phyloP scores from a whole-genome alignment of 2,888 invertebrate species.

The Liopterus haemorrhoidalis region DNA sequence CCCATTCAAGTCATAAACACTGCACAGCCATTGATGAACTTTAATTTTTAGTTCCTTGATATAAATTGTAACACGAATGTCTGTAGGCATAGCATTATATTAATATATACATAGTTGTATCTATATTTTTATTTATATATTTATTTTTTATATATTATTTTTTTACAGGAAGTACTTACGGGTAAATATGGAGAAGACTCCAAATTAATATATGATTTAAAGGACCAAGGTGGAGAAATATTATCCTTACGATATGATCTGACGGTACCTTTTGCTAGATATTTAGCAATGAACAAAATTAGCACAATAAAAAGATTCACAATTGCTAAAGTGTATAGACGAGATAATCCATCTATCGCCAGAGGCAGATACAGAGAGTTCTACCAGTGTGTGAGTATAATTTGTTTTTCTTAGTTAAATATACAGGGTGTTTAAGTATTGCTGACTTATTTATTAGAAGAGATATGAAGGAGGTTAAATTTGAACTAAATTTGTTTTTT shows the following conservation, averaged over 20 bases:
- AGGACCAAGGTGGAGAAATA: conserved; percentile 98
- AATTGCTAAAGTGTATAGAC: conserved; percentile 95
- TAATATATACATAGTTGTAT: conserved; percentile 7
- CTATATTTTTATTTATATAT: neutral
- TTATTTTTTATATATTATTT: conserved; percentile 8
- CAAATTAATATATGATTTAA: conserved; percentile 95
- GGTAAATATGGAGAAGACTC: conserved; percentile 99
- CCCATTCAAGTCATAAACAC: too few species aligned
- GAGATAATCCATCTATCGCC: conserved; percentile 97
- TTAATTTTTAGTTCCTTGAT: too few species aligned
- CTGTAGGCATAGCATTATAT: conserved; percentile 10
- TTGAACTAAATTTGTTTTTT: too few species aligned
- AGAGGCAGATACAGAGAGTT: conserved; percentile 96
- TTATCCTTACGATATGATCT: conserved; percentile 93
- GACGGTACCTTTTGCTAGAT: conserved; percentile 96
- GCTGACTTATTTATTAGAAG: too few species aligned
- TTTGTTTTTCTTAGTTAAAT: conserved; percentile 5
- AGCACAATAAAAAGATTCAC: conserved; percentile 92
- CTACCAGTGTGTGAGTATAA: conserved; percentile 90
- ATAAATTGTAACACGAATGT: too few species aligned
- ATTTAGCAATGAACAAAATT: conserved; percentile 96
- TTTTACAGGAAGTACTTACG: conserved; percentile 81
- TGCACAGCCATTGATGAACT: too few species aligned
- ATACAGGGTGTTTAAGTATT: too few species aligned
- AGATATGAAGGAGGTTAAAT: too few species aligned